Base-by-base conservation (phyloP, 2,888 invertebrate species). In the Sipha maydis region DNA sequence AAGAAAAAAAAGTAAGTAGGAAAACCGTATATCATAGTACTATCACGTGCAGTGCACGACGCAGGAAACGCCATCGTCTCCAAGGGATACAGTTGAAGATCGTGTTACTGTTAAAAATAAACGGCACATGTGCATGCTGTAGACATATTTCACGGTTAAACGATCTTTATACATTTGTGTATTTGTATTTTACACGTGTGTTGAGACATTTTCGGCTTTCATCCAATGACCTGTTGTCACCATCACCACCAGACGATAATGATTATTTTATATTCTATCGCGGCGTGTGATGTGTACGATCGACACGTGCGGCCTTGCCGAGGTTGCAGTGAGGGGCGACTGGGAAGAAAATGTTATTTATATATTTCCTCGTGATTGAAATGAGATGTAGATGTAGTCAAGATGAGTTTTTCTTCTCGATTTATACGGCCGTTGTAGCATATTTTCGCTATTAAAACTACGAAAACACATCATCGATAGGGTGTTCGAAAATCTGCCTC, bases 21-120 rank as follows among this genome's bases (percentile, higher is more conserved):
- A 41, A 41, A 41, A 41, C 3, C 41, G 41, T 41, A 41, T 9
- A 41, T 41, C 41, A 41, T 41, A 41, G 9, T 8, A 41, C 41
- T 9, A 41, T 8, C 41, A 56, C 56, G 56, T 17, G 21, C 56
- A 21, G 19, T 56, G 19, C 56, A 21, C 56, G 28, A 28, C 8
- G 25, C 69, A 82, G 48, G 25, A 83, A 83, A 83, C 31, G 54
- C n/a, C 11, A n/a, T 71, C 83, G 71, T 83, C 54, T 83, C 14
- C 71, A 21, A 48, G 34, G 83, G 73, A 75, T 83, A 82, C 71
- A 34, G 19, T 28, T 19, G 77, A 69, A 31, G 48, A 78, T 85
- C 78, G 78, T 34, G 78, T 85, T 85, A 78, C 85, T 34, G 48
- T 78, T 85, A 85, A 78, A 78, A 85, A 85, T 85, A 85, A 85